Evolutionary conservation across 2,797 vertebrate species (phyloP), one percentile per base, ranked within the genome.

Genomic region (Gymnodraco acuticeps): DNA sequence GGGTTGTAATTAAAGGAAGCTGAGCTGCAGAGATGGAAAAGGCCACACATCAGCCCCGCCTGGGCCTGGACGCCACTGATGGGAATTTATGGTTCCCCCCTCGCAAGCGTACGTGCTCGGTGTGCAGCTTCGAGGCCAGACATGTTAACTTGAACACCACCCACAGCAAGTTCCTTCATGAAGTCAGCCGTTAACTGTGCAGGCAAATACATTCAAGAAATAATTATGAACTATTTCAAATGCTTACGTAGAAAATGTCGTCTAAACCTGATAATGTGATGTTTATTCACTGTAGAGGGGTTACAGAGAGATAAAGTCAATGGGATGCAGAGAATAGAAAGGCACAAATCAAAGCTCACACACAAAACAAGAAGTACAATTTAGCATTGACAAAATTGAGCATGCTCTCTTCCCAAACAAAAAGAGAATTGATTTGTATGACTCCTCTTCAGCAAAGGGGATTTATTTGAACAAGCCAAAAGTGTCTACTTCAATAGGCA

Each of bases 1-100:
- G 88, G 88, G 63, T 88, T 86, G 90, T 94, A 95, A 95, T 95
- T 94, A 95, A 95, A 94, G 90, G 82, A 84, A 90, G 88, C 83
- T 38, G 85, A 87, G 87, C 89, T 70, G 89, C 81, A 42, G 89
- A 82, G 38, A 83, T 31, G 80, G 87, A 81, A 94, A 93, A 94
- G 89, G 88, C 91, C 92, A 92, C 89, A 87, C 78, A 82, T 92
- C 91, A 92, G 84, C 89, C 83, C 73, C 64, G 83, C 72, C 20
- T 62, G 80, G 84, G 84, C 82, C 83, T 66, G 78, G 77, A 83
- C 78, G 83, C 76, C 88, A 80, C 79, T 91, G 93, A 94, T 93
- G 92, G 91, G 88, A 92, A 95, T 94, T 94, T 94, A 94, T 94
- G 81, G 83, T 48, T 51, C 56, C 58, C 20, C 78, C 62, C 74